phyloP scores from a whole-genome alignment of 2,888 invertebrate genomes.

The Drosophila vallismaia region DNA sequence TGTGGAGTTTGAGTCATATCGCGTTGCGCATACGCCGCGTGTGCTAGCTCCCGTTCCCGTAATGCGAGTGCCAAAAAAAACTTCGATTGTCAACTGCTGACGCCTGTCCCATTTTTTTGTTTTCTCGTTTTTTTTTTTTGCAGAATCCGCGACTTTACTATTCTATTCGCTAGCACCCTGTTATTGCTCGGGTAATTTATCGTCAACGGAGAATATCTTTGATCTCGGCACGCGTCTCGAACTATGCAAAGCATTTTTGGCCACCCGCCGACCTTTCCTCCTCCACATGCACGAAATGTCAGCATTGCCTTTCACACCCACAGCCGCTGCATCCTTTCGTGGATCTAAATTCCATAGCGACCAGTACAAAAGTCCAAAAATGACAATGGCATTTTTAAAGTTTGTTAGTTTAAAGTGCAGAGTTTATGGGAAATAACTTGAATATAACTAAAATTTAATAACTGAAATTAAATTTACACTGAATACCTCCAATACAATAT shows the following conservation, averaged over 20 bases:
- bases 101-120: constrained; percentile 15
- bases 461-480: too few species aligned
- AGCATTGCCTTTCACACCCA: constrained; percentile 36
- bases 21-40: constrained; percentile 63
- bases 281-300: constrained; percentile 67
- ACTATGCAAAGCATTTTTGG: constrained; percentile 63
- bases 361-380: constrained; percentile 16
- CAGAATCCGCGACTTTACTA: constrained; percentile 21
- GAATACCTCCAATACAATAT: too few species aligned
- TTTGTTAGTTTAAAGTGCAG: constrained; percentile 3
- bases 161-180: constrained; percentile 19
- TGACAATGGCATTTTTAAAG: constrained; percentile 36
- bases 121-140: constrained; percentile 8
- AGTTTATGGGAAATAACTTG: neutral
- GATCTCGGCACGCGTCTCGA: constrained; percentile 55
- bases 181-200: constrained; percentile 71
- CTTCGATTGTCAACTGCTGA: constrained; percentile 59
- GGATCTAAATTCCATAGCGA: constrained; percentile 34
- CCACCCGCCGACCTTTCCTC: constrained; percentile 35
- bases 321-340: constrained; percentile 27
- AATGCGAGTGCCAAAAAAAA: constrained; percentile 55
- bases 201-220: constrained; percentile 59
- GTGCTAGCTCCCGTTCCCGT: constrained; percentile 23
- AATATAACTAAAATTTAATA: too few species aligned
- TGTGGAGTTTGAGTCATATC: constrained; percentile 15